A percentile compares a stretch with the other conserved stretches of the same genome.
Evolutionary conservation across 2,888 invertebrate genomes (phyloP).

Genomic region (Drosophila putrida): DNA sequence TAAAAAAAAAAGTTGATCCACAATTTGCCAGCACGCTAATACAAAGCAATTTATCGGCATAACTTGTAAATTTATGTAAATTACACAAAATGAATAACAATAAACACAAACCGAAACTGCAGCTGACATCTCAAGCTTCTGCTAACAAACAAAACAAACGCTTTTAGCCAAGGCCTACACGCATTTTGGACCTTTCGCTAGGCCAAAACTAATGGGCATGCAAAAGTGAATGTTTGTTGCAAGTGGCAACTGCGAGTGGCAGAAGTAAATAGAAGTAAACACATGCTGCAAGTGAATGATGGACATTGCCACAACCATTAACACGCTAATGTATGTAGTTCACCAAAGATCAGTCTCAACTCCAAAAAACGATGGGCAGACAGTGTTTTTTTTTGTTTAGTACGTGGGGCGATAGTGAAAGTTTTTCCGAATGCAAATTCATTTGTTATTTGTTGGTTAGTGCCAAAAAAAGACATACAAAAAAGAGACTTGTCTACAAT

Average conservation of each 20-base stretch:
- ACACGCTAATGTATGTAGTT: constrained; percentile 47
- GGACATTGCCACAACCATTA: constrained; percentile 54
- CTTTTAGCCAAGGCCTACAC: constrained; percentile 26
- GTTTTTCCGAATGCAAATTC: constrained; percentile 67
- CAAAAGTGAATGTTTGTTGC: constrained; percentile 61
- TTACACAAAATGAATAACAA: constrained; percentile 24
- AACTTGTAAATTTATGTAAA: constrained; percentile 66
- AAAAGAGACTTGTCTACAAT: constrained; percentile 15
- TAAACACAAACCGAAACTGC: constrained; percentile 28
- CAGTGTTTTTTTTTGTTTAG: constrained; percentile 20
- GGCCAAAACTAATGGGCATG: constrained; percentile 33
- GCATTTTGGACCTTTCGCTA: constrained; percentile 43
- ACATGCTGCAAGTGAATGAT: constrained; percentile 36
- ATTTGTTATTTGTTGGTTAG: constrained; percentile 37
- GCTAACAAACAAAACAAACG: constrained; percentile 27
- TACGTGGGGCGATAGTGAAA: constrained; percentile 25
- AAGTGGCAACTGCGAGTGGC: constrained; percentile 12
- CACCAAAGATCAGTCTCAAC: constrained; percentile 33
- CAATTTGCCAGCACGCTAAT: constrained; percentile 57
- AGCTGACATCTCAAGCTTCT: constrained; percentile 15
- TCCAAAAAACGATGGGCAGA: constrained; percentile 57
- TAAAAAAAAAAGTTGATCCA: constrained; percentile 27
- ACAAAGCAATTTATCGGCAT: constrained; percentile 46
- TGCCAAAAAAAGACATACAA: constrained; percentile 31
- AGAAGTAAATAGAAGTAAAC: constrained; percentile 24